Conservation (phyloP, 2,888 invertebrate genomes). For the Luperina nickerlii region DNA sequence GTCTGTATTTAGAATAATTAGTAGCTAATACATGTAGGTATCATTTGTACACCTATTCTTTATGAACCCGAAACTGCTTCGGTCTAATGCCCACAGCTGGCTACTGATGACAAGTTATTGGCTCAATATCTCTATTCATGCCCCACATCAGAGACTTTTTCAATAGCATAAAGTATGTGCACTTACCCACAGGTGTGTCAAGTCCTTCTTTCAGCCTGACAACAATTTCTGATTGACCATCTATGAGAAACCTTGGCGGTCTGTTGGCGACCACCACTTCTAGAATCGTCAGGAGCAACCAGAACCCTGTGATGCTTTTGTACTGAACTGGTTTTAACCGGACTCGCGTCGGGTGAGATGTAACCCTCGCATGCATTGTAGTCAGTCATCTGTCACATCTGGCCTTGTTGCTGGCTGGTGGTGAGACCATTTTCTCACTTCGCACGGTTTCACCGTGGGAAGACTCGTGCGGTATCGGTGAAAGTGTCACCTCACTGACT, state of each 20-base stretch:
- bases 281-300: slow-evolving; percentile 73
- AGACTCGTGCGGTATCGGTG: slow-evolving; percentile 78
- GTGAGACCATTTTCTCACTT: slow-evolving; percentile 85
- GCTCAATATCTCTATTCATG: not conserved
- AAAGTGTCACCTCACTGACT: slow-evolving; percentile 84
- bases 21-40: not conserved
- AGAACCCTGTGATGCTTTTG: slow-evolving; percentile 68
- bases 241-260: slow-evolving; percentile 96
- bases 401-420: slow-evolving; percentile 73
- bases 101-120: too few species aligned
- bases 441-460: slow-evolving; percentile 86
- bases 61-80: not conserved
- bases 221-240: slow-evolving; percentile 97
- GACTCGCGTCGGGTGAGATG: slow-evolving; percentile 78
- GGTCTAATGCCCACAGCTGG: not conserved
- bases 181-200: slow-evolving; percentile 95
- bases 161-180: not conserved
- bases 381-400: slow-evolving; percentile 83
- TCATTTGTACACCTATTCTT: not conserved
- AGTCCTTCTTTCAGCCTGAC: slow-evolving; percentile 96
- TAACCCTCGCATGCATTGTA: slow-evolving; percentile 77
- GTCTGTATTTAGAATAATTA: not conserved
- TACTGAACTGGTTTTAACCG: slow-evolving; percentile 83
- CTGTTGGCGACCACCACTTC: slow-evolving; percentile 90
- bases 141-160: not conserved